Evolutionary conservation across 2,888 invertebrate genomes (phyloP), one percentile per base, ranked within the genome.

Genomic region (Watsonalla binaria): DNA sequence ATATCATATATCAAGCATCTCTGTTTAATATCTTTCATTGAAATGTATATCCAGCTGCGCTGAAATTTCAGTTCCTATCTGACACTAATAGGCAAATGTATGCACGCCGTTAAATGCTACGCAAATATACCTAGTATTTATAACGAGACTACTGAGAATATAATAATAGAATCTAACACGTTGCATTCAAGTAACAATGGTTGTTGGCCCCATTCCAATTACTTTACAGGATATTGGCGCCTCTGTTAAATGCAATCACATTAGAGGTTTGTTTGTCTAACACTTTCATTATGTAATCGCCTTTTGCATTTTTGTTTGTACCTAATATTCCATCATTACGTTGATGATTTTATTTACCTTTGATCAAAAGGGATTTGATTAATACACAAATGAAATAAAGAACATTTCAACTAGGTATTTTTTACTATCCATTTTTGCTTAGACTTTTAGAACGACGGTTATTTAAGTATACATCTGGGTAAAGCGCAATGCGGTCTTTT

Each of bases 181-280:
- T 47, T 47, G 33, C 47, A 52, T 62, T 59, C 55, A 45, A 48
- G 66, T 61, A 60, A 61, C 50, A 60, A 54, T 54, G 54, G 56
- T 58, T 66, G 66, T 58, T 66, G 66, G 66, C 66, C 57, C 37
- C 11, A 46, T 45, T 63, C 69, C 66, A 66, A 53, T 54, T 59
- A 57, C 56, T 51, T 15, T 49, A 14, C 52, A 47, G 50, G 58
- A 60, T 66, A 66, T 61, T 55, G 52, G 54, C 55, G 59, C 61
- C 61, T 63, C 66, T 66, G 63, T 51, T 52, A 58, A 57, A 58
- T 55, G 52, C 54, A 46, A 56, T 65, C 59, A 54, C 39, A 50
- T 47, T 15, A 52, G 47, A 47, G 53, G 54, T 45, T 42, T 56
- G 45, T 52, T 57, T 46, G 55, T 63, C 45, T 56, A 37, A 46